These are phyloP conservation scores for Tridacna crocea DNA, from an alignment of 2,888 invertebrate genomes.

Conservation along the genomic window DNA sequence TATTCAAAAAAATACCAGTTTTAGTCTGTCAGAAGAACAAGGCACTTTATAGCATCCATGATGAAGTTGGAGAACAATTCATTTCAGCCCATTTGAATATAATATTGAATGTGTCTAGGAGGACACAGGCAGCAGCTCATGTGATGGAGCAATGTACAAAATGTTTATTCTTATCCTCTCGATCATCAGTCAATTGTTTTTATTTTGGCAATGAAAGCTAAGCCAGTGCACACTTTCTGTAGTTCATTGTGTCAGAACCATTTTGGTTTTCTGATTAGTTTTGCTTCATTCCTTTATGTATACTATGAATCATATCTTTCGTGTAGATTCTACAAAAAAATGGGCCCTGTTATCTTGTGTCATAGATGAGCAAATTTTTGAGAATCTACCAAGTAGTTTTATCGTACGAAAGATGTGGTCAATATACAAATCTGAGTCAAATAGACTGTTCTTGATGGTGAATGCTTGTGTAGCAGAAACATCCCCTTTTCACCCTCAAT, in stretches of 20 bases:
- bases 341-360: too few species aligned
- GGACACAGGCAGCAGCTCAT: slow-evolving; percentile 34
- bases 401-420: too few species aligned
- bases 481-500: too few species aligned
- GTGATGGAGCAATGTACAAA: neutral
- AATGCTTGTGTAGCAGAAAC: too few species aligned
- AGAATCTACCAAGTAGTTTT: too few species aligned
- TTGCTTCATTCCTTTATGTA: neutral
- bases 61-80: too few species aligned
- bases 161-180: slow-evolving; percentile 9
- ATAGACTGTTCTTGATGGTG: too few species aligned
- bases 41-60: too few species aligned
- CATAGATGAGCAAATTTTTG: too few species aligned
- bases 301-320: neutral
- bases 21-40: too few species aligned
- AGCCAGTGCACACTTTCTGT: neutral
- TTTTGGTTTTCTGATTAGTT: neutral
- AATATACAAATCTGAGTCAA: too few species aligned
- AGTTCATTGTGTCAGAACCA: neutral
- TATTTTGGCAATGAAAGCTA: neutral
- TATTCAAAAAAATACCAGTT: too few species aligned
- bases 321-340: neutral
- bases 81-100: slow-evolving; percentile 9
- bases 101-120: slow-evolving; percentile 10
- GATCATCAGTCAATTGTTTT: neutral